Evolutionary conservation across 23 tunicate genomes (phyloP).

Genomic region (Styela clava): DNA sequence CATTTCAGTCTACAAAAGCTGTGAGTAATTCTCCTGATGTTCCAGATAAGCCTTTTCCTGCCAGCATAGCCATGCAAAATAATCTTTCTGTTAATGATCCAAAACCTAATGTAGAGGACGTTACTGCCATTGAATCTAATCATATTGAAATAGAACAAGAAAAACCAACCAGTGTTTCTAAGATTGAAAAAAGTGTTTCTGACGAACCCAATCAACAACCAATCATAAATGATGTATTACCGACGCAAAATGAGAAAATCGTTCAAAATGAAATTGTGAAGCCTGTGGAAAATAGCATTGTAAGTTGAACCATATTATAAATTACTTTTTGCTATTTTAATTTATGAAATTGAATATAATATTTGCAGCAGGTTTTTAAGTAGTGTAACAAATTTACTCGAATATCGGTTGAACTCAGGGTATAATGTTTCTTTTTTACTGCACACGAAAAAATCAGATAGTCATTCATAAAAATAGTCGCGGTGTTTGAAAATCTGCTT

Average conservation of each 20-base stretch:
- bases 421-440: too few species aligned
- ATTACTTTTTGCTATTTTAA: too few species aligned
- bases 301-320: too few species aligned
- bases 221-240: not conserved
- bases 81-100: not conserved
- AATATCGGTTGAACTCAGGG: too few species aligned
- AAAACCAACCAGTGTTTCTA: not conserved
- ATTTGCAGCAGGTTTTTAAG: too few species aligned
- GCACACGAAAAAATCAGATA: too few species aligned
- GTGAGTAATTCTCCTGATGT: constrained; percentile 10
- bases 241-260: not conserved
- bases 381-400: too few species aligned
- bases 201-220: not conserved
- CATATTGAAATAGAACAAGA: not conserved
- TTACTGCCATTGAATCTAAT: not conserved
- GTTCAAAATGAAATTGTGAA: not conserved
- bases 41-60: constrained; percentile 3
- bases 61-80: not conserved
- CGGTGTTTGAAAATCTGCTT: too few species aligned
- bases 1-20: not conserved
- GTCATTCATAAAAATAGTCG: too few species aligned
- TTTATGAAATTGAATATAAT: too few species aligned
- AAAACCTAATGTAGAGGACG: not conserved
- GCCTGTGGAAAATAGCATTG: too few species aligned
- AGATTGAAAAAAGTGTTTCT: not conserved